Evolutionary conservation across 2,888 invertebrate genomes (phyloP).

Genomic region (Spodoptera littoralis): DNA sequence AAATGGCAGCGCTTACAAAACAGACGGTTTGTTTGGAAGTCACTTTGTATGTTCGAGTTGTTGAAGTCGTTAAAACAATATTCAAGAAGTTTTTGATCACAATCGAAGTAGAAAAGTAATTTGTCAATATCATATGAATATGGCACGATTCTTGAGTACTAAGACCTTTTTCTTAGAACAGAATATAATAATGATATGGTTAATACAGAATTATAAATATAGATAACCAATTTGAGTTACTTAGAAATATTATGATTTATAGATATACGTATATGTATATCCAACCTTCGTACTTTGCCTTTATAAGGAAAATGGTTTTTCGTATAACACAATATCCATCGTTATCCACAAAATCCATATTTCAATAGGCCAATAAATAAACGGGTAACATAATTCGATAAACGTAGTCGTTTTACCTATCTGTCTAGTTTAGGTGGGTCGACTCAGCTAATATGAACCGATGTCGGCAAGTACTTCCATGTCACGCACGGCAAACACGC

Average conservation of each 20-base stretch:
- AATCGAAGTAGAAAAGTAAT: too few relatives aligned
- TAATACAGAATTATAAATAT: background rate
- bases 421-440: constrained; percentile 53
- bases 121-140: too few relatives aligned
- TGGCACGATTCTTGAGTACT: constrained; percentile 1
- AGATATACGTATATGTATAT: background rate
- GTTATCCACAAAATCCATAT: constrained; percentile 39
- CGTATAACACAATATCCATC: constrained; percentile 12
- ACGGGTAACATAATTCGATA: constrained; percentile 53
- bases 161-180: constrained; percentile 4
- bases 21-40: too few relatives aligned
- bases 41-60: too few relatives aligned
- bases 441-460: constrained; percentile 64
- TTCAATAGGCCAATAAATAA: constrained; percentile 50
- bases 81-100: too few relatives aligned
- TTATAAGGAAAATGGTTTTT: constrained; percentile 15
- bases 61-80: too few relatives aligned
- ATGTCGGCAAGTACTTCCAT: constrained; percentile 70
- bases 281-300: too few relatives aligned
- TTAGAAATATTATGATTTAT: constrained; percentile 4
- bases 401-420: constrained; percentile 49
- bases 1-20: too few relatives aligned
- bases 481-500: constrained; percentile 77
- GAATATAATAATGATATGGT: background rate
- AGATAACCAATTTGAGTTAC: background rate